These are phyloP conservation scores for Leiothrix lutea DNA, from an alignment of 2,113 vertebrate genomes.

Conservation along the genomic window DNA sequence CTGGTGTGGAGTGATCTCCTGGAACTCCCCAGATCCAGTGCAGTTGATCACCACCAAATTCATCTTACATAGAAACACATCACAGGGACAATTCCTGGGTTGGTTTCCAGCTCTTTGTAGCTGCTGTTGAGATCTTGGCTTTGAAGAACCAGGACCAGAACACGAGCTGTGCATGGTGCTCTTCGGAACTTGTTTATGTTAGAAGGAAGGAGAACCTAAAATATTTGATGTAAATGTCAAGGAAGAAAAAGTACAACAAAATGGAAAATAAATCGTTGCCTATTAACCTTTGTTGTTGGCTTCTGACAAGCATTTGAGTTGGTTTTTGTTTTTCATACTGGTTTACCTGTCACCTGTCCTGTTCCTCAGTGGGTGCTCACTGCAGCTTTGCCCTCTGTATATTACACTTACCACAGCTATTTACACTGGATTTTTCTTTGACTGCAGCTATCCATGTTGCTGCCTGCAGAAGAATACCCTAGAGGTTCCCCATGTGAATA, in stretches of 20 bases:
- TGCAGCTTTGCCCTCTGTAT: neutral
- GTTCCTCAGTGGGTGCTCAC: neutral
- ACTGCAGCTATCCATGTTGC: neutral
- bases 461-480: neutral
- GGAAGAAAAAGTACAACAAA: neutral
- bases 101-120: neutral
- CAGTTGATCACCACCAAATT: neutral
- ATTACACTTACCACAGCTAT: neutral
- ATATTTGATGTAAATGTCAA: neutral
- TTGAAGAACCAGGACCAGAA: neutral
- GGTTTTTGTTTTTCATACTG: neutral
- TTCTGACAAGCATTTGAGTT: neutral
- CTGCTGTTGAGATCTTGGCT: neutral
- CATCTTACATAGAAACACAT: accelerated
- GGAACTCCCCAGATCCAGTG: neutral
- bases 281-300: neutral
- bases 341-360: neutral
- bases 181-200: neutral
- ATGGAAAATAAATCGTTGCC: neutral
- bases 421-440: neutral
- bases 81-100: neutral
- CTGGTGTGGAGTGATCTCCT: neutral
- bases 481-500: neutral
- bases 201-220: neutral
- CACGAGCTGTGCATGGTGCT: neutral